Conservation (phyloP, 2,888 invertebrate species). For the Amiota communis region DNA sequence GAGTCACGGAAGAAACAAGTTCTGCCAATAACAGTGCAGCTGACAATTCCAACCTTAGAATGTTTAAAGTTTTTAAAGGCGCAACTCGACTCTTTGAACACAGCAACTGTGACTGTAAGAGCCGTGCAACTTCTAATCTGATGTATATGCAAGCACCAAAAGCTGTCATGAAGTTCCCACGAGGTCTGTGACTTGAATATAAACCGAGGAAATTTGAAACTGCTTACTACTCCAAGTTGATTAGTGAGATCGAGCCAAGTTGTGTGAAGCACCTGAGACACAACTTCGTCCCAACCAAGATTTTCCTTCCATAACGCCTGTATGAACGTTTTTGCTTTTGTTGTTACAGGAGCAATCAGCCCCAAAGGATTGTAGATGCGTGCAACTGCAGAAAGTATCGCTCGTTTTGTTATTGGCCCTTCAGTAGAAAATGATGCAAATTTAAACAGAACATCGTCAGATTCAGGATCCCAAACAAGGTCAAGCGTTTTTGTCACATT, state of each 20-base stretch:
- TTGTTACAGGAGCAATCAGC: too few species aligned
- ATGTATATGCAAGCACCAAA: too few species aligned
- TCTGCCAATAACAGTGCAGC: too few species aligned
- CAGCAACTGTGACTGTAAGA: too few species aligned
- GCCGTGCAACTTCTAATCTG: too few species aligned
- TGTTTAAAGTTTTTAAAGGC: too few species aligned
- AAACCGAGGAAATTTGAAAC: neutral
- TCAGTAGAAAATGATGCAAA: slow-evolving; percentile 3
- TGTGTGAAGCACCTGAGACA: neutral
- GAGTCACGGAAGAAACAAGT: too few species aligned
- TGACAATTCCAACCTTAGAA: too few species aligned
- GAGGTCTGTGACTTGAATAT: too few species aligned
- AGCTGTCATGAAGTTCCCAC: too few species aligned
- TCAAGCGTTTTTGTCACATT: neutral
- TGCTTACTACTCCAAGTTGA: neutral
- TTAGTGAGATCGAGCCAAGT: neutral
- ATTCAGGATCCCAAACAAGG: neutral
- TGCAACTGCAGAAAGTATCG: neutral
- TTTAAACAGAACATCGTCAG: neutral
- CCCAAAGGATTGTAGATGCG: neutral
- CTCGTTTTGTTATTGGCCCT: neutral
- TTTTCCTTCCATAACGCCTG: neutral
- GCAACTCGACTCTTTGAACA: too few species aligned
- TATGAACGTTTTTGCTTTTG: too few species aligned
- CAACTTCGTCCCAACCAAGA: neutral